phyloP scores from a whole-genome alignment of 2,113 vertebrate species.

The Sphaerodactylus townsendi region DNA sequence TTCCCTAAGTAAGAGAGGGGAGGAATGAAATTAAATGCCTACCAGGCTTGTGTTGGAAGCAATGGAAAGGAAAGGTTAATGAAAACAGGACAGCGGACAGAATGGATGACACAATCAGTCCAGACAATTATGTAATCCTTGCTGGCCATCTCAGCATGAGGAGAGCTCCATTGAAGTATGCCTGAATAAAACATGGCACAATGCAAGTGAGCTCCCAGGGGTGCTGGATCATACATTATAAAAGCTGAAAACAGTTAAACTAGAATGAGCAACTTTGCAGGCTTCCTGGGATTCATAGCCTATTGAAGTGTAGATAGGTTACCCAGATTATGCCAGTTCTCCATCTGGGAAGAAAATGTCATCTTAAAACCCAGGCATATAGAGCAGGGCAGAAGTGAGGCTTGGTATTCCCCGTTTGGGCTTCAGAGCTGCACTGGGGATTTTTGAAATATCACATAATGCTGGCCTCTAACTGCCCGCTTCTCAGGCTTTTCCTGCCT shows the following conservation, averaged over 20 bases:
- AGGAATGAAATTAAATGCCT: slow-evolving; percentile 49
- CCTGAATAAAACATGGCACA: not conserved
- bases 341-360: not conserved
- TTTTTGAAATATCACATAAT: too few relatives aligned
- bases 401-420: not conserved
- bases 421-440: too few relatives aligned
- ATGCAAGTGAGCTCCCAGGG: not conserved
- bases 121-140: slow-evolving; percentile 11
- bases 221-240: not conserved
- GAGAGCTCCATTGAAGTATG: not conserved
- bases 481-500: too few relatives aligned
- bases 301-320: not conserved
- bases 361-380: not conserved
- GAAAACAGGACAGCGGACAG: not conserved
- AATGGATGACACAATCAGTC: slow-evolving; percentile 34
- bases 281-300: not conserved
- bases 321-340: rapidly evolving
- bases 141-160: slow-evolving; percentile 14
- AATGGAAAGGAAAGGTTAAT: slow-evolving; percentile 40
- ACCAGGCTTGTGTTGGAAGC: not conserved
- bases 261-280: not conserved
- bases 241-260: rapidly evolving
- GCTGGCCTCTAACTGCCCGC: too few relatives aligned
- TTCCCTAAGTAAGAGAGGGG: slow-evolving; percentile 33
- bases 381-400: not conserved